These are phyloP conservation scores for Craseonycteris thonglongyai DNA, from an alignment of 2,113 vertebrate genomes.

Conservation along the genomic window DNA sequence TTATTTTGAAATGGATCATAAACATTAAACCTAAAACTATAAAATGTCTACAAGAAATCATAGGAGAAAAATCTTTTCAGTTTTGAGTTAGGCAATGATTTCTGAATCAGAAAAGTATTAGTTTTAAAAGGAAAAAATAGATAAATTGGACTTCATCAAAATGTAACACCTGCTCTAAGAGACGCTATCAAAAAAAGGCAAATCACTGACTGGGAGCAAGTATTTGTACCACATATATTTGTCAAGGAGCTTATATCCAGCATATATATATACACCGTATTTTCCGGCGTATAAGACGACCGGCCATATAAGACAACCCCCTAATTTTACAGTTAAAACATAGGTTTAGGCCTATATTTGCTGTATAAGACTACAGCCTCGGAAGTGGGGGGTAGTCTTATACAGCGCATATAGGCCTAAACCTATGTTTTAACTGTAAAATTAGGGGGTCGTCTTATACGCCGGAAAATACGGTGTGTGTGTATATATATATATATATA, in stretches of 20 bases:
- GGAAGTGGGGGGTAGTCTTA: too few relatives aligned
- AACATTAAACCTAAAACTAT: neutral
- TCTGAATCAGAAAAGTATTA: neutral
- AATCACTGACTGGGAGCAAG: neutral
- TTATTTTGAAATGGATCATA: neutral
- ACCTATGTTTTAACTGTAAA: too few relatives aligned
- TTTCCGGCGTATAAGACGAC: too few relatives aligned
- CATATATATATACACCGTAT: too few relatives aligned
- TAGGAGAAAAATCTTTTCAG: neutral
- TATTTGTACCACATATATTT: neutral
- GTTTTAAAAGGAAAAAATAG: neutral
- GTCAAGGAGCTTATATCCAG: neutral
- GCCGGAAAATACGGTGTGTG: too few relatives aligned
- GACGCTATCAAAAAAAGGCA: neutral
- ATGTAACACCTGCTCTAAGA: slow-evolving; percentile 20
- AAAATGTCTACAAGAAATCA: slow-evolving; percentile 1
- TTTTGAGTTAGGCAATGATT: neutral
- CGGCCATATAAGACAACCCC: too few relatives aligned
- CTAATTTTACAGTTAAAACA: too few relatives aligned
- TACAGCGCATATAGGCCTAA: too few relatives aligned
- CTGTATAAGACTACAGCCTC: too few relatives aligned
- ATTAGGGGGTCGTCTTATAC: too few relatives aligned
- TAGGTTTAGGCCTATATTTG: too few relatives aligned
- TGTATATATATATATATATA: neutral
- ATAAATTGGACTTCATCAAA: neutral